phyloP scores from a whole-genome alignment of 2,888 invertebrate species.

The Torymus aiolomorphi region DNA sequence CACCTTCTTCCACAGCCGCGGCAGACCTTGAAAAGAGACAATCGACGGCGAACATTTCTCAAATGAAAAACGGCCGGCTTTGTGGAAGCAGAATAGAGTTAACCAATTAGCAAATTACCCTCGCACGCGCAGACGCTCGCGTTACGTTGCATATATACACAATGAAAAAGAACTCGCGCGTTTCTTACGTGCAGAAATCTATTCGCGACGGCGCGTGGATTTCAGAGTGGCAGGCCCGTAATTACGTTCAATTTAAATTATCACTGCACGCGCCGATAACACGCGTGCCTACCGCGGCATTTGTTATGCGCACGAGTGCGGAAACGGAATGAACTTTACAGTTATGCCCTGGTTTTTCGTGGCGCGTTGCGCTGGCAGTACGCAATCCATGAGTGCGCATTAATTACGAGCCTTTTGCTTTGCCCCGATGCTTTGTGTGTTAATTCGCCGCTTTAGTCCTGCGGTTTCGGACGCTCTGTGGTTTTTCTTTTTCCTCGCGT shows the following conservation, averaged over 20 bases:
- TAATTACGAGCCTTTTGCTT: conserved; percentile 19
- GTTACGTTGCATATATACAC: too few species aligned
- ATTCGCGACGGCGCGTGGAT: background rate
- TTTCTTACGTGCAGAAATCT: too few species aligned
- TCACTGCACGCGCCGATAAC: conserved; percentile 6
- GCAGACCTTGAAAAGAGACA: too few species aligned
- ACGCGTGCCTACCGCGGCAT: conserved; percentile 23
- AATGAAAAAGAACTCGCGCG: too few species aligned
- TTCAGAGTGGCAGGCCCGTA: conserved; percentile 4
- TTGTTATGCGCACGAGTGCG: conserved; percentile 35
- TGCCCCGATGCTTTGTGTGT: conserved; percentile 1
- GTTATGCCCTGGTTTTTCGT: conserved; percentile 44
- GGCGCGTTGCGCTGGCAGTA: background rate
- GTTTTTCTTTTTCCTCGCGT: background rate
- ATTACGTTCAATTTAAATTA: conserved; percentile 30
- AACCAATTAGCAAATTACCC: too few species aligned
- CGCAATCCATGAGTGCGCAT: conserved; percentile 14
- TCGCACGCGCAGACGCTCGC: too few species aligned
- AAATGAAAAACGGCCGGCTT: too few species aligned
- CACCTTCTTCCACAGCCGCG: too few species aligned
- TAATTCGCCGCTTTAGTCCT: conserved; percentile 9
- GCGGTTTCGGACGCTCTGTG: too few species aligned
- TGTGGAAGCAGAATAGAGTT: too few species aligned
- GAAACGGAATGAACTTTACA: conserved; percentile 46
- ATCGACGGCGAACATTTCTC: too few species aligned